phyloP scores from a whole-genome alignment of 2,113 vertebrate genomes.

The Pseudorhombus dupliciocellatus region DNA sequence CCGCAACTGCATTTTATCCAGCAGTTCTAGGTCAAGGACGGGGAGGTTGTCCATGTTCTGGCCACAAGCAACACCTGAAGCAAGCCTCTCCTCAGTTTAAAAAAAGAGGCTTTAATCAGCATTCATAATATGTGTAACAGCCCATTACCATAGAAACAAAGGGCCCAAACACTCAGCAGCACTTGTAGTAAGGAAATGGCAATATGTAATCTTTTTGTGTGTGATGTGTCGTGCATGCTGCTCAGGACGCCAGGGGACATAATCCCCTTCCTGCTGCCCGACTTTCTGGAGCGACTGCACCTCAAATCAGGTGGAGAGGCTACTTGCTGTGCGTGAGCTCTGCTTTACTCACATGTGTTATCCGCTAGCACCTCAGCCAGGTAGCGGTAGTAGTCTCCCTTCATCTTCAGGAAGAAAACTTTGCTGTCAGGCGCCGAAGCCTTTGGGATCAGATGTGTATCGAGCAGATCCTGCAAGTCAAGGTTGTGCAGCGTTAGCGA shows the following conservation, averaged over 20 bases:
- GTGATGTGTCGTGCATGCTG: neutral
- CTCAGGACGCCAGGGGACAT: neutral
- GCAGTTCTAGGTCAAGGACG: constrained; percentile 50
- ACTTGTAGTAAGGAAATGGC: neutral
- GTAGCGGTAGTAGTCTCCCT: constrained; percentile 97
- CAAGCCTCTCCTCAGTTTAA: neutral
- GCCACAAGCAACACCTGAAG: constrained; percentile 29
- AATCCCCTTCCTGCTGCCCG: neutral
- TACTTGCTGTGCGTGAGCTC: neutral
- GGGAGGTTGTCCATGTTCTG: constrained; percentile 14
- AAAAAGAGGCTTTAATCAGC: neutral
- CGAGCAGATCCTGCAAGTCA: constrained; percentile 71
- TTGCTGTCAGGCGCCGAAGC: constrained; percentile 84
- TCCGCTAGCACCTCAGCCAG: constrained; percentile 92
- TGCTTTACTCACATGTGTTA: constrained; percentile 82
- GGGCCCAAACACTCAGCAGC: neutral
- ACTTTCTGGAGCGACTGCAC: neutral
- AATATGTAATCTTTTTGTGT: neutral
- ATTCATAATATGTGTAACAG: neutral
- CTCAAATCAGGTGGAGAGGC: neutral
- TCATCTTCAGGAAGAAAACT: constrained; percentile 99
- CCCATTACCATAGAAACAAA: constrained; percentile 11
- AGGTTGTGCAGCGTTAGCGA: neutral
- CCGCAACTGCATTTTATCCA: constrained; percentile 16
- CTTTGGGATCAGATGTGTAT: constrained; percentile 72